phyloP scores from a whole-genome alignment of 2,797 vertebrate species.

The Melanotaenia boesemani region DNA sequence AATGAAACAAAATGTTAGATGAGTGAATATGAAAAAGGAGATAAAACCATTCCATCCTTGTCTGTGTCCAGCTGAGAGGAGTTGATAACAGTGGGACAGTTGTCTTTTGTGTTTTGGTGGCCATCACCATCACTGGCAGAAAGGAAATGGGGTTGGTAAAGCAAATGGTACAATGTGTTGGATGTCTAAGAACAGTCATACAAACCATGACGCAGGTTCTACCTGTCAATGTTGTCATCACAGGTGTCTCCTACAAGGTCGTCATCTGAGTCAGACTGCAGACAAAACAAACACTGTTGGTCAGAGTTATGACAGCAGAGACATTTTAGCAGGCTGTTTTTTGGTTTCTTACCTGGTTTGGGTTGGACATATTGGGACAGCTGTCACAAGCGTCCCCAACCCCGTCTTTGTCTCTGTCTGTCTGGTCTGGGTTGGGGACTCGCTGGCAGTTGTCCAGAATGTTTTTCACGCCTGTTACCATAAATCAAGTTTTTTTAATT shows the following conservation, averaged over 20 bases:
- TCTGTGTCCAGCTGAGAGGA: constrained; percentile 97
- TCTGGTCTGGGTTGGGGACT: constrained; percentile 90
- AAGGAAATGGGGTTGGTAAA: background rate
- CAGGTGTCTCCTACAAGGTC: constrained; percentile 97
- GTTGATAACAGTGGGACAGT: constrained; percentile 95
- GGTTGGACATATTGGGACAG: constrained; percentile 92
- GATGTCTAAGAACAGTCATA: background rate
- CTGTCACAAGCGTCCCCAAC: constrained; percentile 97
- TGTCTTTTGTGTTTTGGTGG: constrained; percentile 97
- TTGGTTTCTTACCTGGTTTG: constrained; percentile 90
- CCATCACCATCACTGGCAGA: constrained; percentile 92
- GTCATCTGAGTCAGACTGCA: constrained; percentile 93
- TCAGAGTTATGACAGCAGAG: background rate
- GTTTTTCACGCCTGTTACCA: constrained; percentile 89
- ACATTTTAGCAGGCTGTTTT: background rate
- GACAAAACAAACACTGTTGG: constrained; percentile 29
- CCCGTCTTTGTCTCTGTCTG: constrained; percentile 90
- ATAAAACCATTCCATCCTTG: constrained; percentile 88
- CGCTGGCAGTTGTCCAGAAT: constrained; percentile 94
- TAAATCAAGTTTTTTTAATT: constrained; percentile 6
- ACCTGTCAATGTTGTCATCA: constrained; percentile 98
- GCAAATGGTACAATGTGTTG: background rate
- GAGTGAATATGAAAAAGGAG: background rate
- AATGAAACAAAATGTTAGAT: background rate
- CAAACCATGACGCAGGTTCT: constrained; percentile 39